phyloP scores from a whole-genome alignment of 1,140 invertebrate genomes.

The Orussus abietinus region DNA sequence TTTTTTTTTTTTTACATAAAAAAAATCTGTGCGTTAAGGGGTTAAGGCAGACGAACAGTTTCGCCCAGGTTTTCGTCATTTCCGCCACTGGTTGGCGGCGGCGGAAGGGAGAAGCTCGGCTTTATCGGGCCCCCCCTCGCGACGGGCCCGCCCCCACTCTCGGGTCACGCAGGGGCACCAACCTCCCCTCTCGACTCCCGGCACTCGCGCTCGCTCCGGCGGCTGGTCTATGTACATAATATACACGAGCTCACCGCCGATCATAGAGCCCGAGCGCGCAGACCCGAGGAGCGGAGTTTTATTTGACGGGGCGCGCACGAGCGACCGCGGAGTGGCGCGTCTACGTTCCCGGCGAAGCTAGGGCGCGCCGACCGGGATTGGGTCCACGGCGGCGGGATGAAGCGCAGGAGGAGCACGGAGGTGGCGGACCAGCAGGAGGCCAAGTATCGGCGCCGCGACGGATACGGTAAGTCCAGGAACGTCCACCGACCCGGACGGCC shows the following conservation, averaged over 20 bases:
- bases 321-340: too few species aligned
- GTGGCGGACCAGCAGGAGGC: conserved; percentile 4
- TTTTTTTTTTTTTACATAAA: too few species aligned
- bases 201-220: conserved; percentile 18
- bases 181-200: conserved; percentile 18
- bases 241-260: conserved; percentile 36
- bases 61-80: too few species aligned
- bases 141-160: conserved; percentile 7
- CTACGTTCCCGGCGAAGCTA: too few species aligned
- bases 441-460: conserved; percentile 23
- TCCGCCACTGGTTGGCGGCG: too few species aligned
- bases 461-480: conserved; percentile 44
- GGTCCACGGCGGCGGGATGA: too few species aligned
- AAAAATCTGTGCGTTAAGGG: too few species aligned
- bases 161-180: conserved; percentile 12
- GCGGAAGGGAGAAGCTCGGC: too few species aligned
- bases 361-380: too few species aligned
- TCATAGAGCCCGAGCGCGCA: conserved; percentile 40
- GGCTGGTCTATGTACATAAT: conserved; percentile 42
- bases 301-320: too few species aligned
- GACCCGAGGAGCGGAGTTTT: conserved; percentile 19
- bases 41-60: too few species aligned
- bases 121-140: conserved; percentile 5
- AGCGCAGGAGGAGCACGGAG: neutral
- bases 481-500: too few species aligned